Conservation (phyloP, 2,888 invertebrate genomes). For the Philhelius pedissequus region DNA sequence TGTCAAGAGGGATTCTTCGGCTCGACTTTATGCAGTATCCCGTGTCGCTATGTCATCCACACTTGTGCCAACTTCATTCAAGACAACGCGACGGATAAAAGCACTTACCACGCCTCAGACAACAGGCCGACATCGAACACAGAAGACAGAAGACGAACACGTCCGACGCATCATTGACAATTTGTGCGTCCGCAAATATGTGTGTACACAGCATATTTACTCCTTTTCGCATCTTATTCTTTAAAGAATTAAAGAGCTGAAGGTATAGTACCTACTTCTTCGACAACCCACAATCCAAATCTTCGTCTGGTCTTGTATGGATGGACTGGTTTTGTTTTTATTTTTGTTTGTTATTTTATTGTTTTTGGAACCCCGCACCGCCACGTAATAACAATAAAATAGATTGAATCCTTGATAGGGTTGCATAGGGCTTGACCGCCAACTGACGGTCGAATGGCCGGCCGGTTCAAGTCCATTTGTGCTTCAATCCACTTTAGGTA, state of each 20-base stretch:
- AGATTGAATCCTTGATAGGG: constrained; percentile 67
- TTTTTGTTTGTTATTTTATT: constrained; percentile 16
- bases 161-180: constrained; percentile 45
- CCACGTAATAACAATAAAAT: constrained; percentile 66
- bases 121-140: neutral
- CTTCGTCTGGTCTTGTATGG: neutral
- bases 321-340: constrained; percentile 19
- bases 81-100: constrained; percentile 61
- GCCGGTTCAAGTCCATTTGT: constrained; percentile 56
- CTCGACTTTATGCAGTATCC: neutral
- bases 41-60: neutral
- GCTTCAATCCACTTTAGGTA: constrained; percentile 61
- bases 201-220: too few relatives aligned
- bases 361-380: constrained; percentile 41
- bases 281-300: neutral
- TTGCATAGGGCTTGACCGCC: constrained; percentile 43
- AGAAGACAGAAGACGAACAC: too few relatives aligned
- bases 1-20: constrained; percentile 13
- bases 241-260: neutral
- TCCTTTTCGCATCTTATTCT: constrained; percentile 11
- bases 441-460: neutral
- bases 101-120: constrained; percentile 47
- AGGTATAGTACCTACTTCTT: neutral
- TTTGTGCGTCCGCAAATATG: constrained; percentile 61
- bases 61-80: constrained; percentile 10